phyloP scores from a whole-genome alignment of 2,113 vertebrate genomes.

The Haemorhous mexicanus region DNA sequence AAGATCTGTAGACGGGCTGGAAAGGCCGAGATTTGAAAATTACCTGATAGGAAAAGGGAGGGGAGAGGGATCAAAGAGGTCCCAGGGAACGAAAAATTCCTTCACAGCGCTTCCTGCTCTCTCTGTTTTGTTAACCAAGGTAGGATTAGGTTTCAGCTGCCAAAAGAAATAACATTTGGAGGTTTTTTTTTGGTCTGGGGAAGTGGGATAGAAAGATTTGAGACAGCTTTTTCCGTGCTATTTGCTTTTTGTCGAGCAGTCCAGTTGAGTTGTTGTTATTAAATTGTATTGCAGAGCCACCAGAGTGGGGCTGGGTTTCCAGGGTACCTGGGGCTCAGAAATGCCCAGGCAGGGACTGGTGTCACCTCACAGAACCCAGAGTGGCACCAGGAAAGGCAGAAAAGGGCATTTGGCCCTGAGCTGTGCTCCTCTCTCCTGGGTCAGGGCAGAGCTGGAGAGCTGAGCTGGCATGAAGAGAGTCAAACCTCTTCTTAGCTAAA shows the following conservation, averaged over 20 bases:
- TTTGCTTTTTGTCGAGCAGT: constrained; percentile 62
- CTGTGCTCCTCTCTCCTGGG: not conserved
- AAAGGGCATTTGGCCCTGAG: not conserved
- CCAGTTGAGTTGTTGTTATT: constrained; percentile 62
- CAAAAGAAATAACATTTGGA: constrained; percentile 76
- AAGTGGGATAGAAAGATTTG: constrained; percentile 61
- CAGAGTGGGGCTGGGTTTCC: not conserved
- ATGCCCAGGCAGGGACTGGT: not conserved
- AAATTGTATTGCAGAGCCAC: constrained; percentile 41
- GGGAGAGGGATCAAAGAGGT: constrained; percentile 63
- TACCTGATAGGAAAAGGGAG: constrained; percentile 77
- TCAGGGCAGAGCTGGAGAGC: not conserved
- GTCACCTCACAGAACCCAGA: not conserved
- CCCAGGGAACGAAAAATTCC: constrained; percentile 78
- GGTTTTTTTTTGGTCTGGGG: constrained; percentile 59
- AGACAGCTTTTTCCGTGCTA: constrained; percentile 50
- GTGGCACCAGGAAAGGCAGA: not conserved
- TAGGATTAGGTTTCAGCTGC: constrained; percentile 80
- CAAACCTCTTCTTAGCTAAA: not conserved
- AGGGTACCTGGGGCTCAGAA: not conserved
- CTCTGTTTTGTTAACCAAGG: constrained; percentile 76
- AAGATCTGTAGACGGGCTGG: constrained; percentile 73
- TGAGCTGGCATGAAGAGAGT: not conserved
- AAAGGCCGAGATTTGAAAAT: constrained; percentile 76
- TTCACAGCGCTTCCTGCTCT: constrained; percentile 66